Conservation (phyloP, 2,113 vertebrate species). For the Oryzias curvinotus region DNA sequence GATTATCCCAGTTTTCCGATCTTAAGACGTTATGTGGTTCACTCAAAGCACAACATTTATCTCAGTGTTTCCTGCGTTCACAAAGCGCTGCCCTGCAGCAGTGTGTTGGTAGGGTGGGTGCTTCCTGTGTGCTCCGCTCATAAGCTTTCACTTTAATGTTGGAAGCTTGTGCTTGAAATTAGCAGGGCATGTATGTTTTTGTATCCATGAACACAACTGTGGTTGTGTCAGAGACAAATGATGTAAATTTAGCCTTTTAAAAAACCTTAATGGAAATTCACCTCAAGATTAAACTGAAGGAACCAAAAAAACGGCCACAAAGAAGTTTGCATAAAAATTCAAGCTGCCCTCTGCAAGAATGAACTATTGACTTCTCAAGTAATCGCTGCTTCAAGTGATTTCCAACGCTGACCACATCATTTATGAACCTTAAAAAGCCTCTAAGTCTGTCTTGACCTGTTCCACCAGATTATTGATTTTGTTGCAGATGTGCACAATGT, state of each 20-base stretch:
- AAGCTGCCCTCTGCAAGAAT: conserved; percentile 26
- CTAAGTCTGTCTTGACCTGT: conserved; percentile 29
- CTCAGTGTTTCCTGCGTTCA: conserved; percentile 17
- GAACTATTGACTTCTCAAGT: conserved; percentile 37
- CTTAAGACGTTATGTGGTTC: conserved; percentile 15
- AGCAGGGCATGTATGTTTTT: background rate
- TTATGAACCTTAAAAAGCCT: conserved; percentile 41
- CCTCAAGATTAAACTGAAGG: background rate
- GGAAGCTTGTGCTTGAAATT: conserved; percentile 5
- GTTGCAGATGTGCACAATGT: conserved; percentile 2
- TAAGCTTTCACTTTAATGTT: conserved; percentile 4
- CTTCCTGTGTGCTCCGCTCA: conserved; percentile 3
- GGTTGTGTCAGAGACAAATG: background rate
- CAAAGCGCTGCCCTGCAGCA: conserved; percentile 24
- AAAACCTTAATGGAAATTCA: too few species aligned
- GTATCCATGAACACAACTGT: background rate
- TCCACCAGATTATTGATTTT: conserved; percentile 40
- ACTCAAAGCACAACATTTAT: conserved; percentile 31
- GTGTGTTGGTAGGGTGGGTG: background rate
- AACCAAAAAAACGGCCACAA: conserved; percentile 17
- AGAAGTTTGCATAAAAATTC: conserved; percentile 11
- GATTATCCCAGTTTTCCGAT: conserved; percentile 13
- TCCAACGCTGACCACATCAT: conserved; percentile 34
- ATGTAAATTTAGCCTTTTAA: background rate
- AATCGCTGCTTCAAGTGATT: conserved; percentile 46